Conservation (phyloP, 2,888 invertebrate genomes). For the Luffia ferchaultella region DNA sequence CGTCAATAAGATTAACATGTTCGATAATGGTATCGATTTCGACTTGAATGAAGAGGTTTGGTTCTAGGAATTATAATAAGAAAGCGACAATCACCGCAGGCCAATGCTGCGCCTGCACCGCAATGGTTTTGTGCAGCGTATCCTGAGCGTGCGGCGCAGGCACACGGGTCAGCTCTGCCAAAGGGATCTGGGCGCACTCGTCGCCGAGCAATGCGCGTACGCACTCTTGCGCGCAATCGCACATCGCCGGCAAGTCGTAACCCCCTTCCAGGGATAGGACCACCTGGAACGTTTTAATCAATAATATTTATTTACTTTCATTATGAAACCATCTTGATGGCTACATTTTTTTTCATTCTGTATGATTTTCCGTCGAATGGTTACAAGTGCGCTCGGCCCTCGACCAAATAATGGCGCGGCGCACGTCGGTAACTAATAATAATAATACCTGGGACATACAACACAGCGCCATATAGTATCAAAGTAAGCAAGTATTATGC, state of each 20-base stretch:
- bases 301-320: background rate
- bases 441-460: no score
- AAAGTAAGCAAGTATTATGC: no score
- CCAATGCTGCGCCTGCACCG: conserved; percentile 75
- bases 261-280: conserved; percentile 95
- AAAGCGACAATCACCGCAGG: conserved; percentile 25
- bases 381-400: no score
- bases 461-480: no score
- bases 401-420: no score
- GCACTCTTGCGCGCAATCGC: conserved; percentile 97
- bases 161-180: conserved; percentile 76
- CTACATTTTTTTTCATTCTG: background rate
- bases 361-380: no score
- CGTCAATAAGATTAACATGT: no score
- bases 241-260: conserved; percentile 95
- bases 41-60: no score
- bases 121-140: conserved; percentile 84
- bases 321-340: background rate
- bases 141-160: conserved; percentile 87
- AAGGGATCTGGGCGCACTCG: conserved; percentile 73
- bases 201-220: conserved; percentile 92
- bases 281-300: conserved; percentile 49
- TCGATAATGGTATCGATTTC: no score
- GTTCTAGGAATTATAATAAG: no score
- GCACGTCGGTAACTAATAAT: no score